phyloP scores from a whole-genome alignment of 1,140 invertebrate species.

The Goniozus legneri region DNA sequence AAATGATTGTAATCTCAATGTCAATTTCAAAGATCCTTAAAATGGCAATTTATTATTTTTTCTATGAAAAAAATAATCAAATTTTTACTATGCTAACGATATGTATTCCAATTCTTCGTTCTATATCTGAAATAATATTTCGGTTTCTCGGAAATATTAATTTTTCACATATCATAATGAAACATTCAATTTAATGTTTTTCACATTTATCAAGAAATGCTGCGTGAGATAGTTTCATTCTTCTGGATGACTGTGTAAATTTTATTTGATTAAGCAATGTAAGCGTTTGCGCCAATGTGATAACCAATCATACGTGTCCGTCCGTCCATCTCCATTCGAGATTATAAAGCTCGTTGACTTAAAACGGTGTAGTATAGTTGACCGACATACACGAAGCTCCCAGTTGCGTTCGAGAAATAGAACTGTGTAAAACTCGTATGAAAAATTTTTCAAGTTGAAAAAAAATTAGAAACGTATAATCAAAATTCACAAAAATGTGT shows the following conservation, averaged over 20 bases:
- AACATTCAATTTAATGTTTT: neutral
- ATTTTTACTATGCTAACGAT: neutral
- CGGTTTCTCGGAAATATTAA: neutral
- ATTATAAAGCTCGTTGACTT: neutral
- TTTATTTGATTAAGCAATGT: conserved; percentile 4
- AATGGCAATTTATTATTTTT: neutral
- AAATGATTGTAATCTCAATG: conserved; percentile 43
- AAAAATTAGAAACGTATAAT: neutral
- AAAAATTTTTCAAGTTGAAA: too few relatives aligned
- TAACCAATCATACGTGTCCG: too few relatives aligned
- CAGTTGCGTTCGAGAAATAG: neutral
- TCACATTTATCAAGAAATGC: too few relatives aligned
- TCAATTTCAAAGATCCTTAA: conserved; percentile 30
- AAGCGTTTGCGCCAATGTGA: too few relatives aligned
- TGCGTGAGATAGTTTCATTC: too few relatives aligned
- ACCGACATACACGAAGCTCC: neutral
- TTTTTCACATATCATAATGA: neutral
- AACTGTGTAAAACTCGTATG: too few relatives aligned
- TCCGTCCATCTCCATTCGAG: neutral
- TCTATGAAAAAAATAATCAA: neutral
- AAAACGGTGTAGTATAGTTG: too few relatives aligned
- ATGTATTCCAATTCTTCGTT: too few relatives aligned
- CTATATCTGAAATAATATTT: too few relatives aligned
- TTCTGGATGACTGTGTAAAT: neutral
- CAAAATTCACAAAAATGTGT: neutral